Evolutionary conservation across 53 echinoderm and acorn worm genomes (phyloP).

Genomic region (Hippasteria phrygiana): DNA sequence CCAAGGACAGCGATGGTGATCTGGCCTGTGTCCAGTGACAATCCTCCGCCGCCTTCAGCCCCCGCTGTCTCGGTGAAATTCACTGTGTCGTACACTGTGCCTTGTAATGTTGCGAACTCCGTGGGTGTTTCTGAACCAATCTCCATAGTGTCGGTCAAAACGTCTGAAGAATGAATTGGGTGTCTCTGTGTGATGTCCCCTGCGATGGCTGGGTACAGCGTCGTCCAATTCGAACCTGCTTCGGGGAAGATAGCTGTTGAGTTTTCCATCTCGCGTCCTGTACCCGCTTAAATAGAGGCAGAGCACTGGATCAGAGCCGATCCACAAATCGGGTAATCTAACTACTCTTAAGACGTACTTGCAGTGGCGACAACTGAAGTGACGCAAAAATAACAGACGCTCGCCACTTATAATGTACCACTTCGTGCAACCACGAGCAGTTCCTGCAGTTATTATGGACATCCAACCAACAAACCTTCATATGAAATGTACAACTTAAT

Average conservation of each 20-base stretch:
- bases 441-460: too few relatives aligned
- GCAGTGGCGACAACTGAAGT: too few relatives aligned
- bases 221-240: background rate
- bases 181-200: background rate
- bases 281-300: too few relatives aligned
- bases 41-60: background rate
- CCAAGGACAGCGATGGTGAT: conserved; percentile 52
- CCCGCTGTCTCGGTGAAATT: background rate
- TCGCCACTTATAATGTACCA: too few relatives aligned
- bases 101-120: background rate
- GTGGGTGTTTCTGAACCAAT: background rate
- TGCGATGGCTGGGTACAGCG: background rate
- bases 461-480: too few relatives aligned
- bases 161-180: background rate
- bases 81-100: background rate
- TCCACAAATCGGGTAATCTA: too few relatives aligned
- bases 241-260: background rate
- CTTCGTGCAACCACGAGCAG: too few relatives aligned
- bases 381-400: too few relatives aligned
- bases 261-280: background rate
- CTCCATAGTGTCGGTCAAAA: background rate
- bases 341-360: too few relatives aligned
- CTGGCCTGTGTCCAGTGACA: background rate
- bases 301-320: too few relatives aligned
- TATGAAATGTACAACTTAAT: too few relatives aligned